phyloP scores from a whole-genome alignment of 2,113 vertebrate genomes.

The Puffinus mauretanicus region DNA sequence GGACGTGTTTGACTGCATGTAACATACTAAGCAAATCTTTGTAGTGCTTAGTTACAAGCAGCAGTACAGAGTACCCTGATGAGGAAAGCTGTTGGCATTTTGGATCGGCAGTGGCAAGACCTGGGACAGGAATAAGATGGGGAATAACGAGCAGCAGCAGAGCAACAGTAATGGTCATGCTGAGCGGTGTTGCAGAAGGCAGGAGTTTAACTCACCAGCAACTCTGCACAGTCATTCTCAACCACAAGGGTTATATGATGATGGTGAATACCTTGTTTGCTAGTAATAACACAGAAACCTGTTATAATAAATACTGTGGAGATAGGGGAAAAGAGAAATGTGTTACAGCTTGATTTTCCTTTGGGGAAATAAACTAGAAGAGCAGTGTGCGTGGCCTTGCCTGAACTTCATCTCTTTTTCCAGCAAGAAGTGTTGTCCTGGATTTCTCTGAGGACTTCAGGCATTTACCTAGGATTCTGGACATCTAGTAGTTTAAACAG shows the following conservation, averaged over 20 bases:
- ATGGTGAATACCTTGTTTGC: not conserved
- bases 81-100: not conserved
- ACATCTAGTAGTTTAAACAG: not conserved
- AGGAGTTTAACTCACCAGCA: not conserved
- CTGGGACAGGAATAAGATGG: not conserved
- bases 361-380: not conserved
- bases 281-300: not conserved
- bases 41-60: not conserved
- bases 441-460: not conserved
- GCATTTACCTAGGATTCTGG: not conserved
- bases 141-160: not conserved
- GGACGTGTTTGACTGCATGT: not conserved
- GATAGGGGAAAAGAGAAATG: not conserved
- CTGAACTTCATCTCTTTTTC: not conserved
- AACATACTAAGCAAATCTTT: not conserved
- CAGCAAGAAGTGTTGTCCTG: not conserved
- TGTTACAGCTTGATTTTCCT: not conserved
- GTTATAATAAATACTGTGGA: not conserved
- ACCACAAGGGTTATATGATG: not conserved
- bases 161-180: not conserved
- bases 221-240: not conserved
- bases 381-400: not conserved
- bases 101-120: not conserved
- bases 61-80: not conserved
- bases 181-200: not conserved